Base-by-base conservation (phyloP, 2,888 invertebrate genomes). In the Heteromyza rotundicornis region DNA sequence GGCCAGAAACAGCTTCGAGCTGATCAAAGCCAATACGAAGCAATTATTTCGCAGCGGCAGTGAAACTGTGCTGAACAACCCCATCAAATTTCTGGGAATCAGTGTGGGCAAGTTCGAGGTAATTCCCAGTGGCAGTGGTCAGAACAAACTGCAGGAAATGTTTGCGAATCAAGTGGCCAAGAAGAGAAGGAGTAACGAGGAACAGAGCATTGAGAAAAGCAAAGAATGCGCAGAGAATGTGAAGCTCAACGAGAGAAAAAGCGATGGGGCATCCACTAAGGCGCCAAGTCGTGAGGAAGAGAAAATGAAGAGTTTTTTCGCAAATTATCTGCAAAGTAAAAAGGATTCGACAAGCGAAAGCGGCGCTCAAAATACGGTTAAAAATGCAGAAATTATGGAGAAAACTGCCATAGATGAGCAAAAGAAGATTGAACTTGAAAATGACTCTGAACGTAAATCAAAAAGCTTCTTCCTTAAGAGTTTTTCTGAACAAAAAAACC, bases 51-150 rank as follows among this genome's bases (percentile, higher is more conserved):
- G 79, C 16, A 10, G 73, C 0, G 78, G 78, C 12, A 79, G 74
- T 59, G 75, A 77, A 24, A 67, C 70, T 1, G 68, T 70, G 0
- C 66, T 84, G 74, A 78, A 82, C 64, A 86, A 89, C 68, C 85
- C 89, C 0, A 86, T 94, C 16, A 89, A 86, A 64, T 90, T 88
- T 79, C 82, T 94, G 17, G 91, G 92, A 0, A 85, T 94, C n/a
- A 91, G 90, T 75, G 91, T 89, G 14, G 89, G 91, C 0, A 92
- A 93, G 79, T 94, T 94, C 81, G 89, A 90, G 79, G 87, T 88
- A 53, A 81, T 83, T 55, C 84, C 86, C 10, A 79, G 61, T 59
- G 86, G 86, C 10, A 79, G 61, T 59, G 86, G 86, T 64, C 85
- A 84, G 7, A 87, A 83, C 68, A 86, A 85, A 59, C 86, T 89